Base-by-base conservation (phyloP, 2,888 invertebrate species). In the Cryptocephalus primarius region DNA sequence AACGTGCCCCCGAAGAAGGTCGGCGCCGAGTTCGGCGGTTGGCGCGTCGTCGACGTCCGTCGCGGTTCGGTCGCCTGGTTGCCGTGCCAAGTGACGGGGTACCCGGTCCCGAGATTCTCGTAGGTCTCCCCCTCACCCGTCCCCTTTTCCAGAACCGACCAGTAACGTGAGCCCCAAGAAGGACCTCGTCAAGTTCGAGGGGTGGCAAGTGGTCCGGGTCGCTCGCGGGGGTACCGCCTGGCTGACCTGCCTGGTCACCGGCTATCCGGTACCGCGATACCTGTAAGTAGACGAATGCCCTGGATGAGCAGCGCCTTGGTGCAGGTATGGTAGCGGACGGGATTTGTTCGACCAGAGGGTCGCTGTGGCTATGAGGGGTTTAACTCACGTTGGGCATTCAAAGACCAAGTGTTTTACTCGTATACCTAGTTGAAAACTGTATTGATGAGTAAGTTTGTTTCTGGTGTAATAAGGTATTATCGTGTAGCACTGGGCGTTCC, bases 21-120 rank as follows among this genome's bases (percentile, higher is more conserved):
- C 55, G 73, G 76, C 48, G 76, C 76, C 61, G 58, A 61, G 43
- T 70, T 69, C 54, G 66, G 64, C 44, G 70, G 83, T 64, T 79
- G 80, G 74, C 77, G 79, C 66, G 77, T 82, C 56, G 67, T 78
- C 60, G 68, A 66, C 63, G 76, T 80, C 59, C 66, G 70, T 43
- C 64, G 67, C 60, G 68, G 64, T 50, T 66, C 68, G 55, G 70
- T 74, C 56, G 77, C 78, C 54, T 82, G 80, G 67, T 70, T 85
- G 65, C 76, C 79, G 56, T 85, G 84, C 69, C 79, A 80, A 67
- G 78, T 82, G 54, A 78, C 80, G 64, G 82, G 80, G 61, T 83
- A 74, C 65, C 85, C 85, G 50, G 78, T 77, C 53, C 84, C 84
- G 52, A 62, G 77, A 58, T 82, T 76, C 76, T 80, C 81, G 84